Base-by-base conservation (phyloP, 2,888 invertebrate species). In the Drosophila mimetica region DNA sequence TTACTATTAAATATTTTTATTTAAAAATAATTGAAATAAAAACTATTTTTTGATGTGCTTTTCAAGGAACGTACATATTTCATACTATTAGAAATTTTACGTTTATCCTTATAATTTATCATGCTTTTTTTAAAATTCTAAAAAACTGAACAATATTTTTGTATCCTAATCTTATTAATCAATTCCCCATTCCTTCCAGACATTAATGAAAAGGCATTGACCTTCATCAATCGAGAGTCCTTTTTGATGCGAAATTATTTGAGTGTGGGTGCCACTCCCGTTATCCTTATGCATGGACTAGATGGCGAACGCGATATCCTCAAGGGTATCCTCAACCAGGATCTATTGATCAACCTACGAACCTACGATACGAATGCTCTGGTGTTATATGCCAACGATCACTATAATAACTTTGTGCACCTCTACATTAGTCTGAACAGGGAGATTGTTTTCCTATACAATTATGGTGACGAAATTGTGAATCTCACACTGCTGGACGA, bases 341-440 rank as follows among this genome's bases (percentile, higher is more conserved):
- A 96, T 82, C 94, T 98, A 59, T 93, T 97, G n/a, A 94, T 98
- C 90, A 98, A 97, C 91, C 93, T 98, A 67, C 93, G 98, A 79
- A 98, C 98, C 0, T 97, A 97, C 89, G 96, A 96, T 83, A 93
- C 94, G 37, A 94, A 96, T 76, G 95, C 97, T 0, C 92, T 98
- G 79, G 95, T 98, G 16, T 92, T 98, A 7, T 98, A 98, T 89
- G 97, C 97, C 32, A 97, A 98, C 89, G 98, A 98, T 91, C 96
- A 98, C 90, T 93, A 97, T 65, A 98, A 98, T 90, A 98, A 98
- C 91, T 98, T 98, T 90, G 95, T 97, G 52, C 98, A 98, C 91
- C 92, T 98, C 28, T 97, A 96, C 91, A 95, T 97, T 70, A 94
- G 95, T 74, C 95, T 95, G 70, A 95, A 96, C 13, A 95, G 95